A percentile compares a stretch with the other conserved stretches of the same genome.
These are phyloP conservation scores for Rotaria magnacalcarata DNA, from an alignment of 2,888 invertebrate genomes.

Conservation along the genomic window DNA sequence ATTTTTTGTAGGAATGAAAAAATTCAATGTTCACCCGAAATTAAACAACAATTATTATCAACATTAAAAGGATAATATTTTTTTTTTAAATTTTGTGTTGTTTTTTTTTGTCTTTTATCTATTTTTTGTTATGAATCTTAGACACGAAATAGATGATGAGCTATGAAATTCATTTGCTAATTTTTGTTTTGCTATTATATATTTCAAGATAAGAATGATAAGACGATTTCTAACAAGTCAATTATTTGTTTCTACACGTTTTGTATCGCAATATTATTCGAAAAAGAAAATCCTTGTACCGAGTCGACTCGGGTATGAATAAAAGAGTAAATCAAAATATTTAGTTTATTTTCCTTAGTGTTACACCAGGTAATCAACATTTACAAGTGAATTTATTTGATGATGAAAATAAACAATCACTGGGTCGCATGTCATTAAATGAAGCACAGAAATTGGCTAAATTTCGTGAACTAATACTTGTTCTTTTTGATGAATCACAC, in stretches of 20 bases:
- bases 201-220: not conserved
- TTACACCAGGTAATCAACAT: conserved; percentile 31
- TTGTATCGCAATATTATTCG: conserved; percentile 26
- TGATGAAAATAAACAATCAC: not conserved
- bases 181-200: not conserved
- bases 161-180: not conserved
- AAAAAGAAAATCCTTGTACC: conserved; percentile 36
- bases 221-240: not conserved
- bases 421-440: not conserved
- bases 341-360: not conserved
- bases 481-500: conserved; percentile 11
- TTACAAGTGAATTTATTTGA: conserved; percentile 28
- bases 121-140: conserved; percentile 1
- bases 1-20: not conserved
- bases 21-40: not conserved
- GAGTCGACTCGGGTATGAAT: not conserved
- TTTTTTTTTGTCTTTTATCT: not conserved
- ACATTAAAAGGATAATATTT: not conserved
- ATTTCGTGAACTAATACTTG: conserved; percentile 2
- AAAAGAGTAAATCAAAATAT: not conserved
- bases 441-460: conserved; percentile 27
- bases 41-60: conserved; percentile 32
- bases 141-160: not conserved
- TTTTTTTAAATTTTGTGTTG: not conserved
- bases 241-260: not conserved